These are phyloP conservation scores for Saguinus midas DNA, from an alignment of 2,113 vertebrate species.

Conservation along the genomic window DNA sequence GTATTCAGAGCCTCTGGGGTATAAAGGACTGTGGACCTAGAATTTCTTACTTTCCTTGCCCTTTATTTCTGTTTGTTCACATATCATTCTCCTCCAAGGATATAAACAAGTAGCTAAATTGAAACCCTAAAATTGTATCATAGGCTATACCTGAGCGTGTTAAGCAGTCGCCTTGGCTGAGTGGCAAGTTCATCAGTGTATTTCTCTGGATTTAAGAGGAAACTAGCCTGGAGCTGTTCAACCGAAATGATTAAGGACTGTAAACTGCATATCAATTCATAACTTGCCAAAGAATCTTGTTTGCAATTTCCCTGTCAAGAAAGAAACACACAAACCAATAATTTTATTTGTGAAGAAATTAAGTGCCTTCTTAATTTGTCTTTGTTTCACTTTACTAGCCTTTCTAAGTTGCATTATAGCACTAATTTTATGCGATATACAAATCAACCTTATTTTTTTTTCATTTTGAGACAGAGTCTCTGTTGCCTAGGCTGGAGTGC, in stretches of 20 bases:
- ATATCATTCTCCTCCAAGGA: background rate
- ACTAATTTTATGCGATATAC: background rate
- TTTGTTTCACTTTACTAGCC: background rate
- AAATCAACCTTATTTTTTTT: background rate
- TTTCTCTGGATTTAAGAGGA: constrained; percentile 92
- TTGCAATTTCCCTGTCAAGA: constrained; percentile 80
- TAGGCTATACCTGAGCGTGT: constrained; percentile 91
- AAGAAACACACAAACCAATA: constrained; percentile 11
- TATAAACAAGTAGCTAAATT: background rate
- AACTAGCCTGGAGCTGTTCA: constrained; percentile 95
- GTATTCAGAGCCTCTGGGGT: background rate
- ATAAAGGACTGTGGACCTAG: background rate
- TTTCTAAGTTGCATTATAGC: constrained; percentile 35
- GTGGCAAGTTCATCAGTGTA: constrained; percentile 93
- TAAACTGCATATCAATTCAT: constrained; percentile 93
- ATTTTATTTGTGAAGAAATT: constrained; percentile 48
- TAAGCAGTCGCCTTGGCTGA: constrained; percentile 92
- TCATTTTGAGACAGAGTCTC: background rate
- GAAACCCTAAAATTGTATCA: background rate
- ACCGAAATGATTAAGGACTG: constrained; percentile 93
- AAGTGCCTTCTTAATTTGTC: background rate
- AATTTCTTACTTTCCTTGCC: background rate
- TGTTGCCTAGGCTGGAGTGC: no score
- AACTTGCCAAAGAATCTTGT: constrained; percentile 87
- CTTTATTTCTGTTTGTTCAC: background rate